These are phyloP conservation scores for Pilophorus perplexus DNA, from an alignment of 2,888 invertebrate species.

Conservation along the genomic window DNA sequence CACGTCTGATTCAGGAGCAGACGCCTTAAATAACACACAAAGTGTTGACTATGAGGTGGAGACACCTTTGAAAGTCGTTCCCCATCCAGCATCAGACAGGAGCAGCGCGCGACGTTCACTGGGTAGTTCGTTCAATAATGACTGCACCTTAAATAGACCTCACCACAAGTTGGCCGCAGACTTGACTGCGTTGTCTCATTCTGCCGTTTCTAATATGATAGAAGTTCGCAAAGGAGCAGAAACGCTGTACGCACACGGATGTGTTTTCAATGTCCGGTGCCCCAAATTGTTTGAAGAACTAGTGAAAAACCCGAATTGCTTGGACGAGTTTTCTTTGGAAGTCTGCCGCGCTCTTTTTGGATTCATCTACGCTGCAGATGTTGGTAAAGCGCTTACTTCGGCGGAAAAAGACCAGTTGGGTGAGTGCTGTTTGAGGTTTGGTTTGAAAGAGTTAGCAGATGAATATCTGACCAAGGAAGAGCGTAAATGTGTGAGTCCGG, in stretches of 20 bases:
- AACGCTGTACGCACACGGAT: conserved; percentile 1
- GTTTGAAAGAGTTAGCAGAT: not conserved
- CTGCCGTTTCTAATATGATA: not conserved
- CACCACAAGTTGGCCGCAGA: conserved; percentile 6
- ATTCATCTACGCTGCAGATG: conserved; percentile 29
- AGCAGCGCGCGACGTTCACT: no score
- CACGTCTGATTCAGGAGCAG: no score
- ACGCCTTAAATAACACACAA: no score
- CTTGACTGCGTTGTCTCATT: not conserved
- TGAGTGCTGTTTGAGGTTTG: not conserved
- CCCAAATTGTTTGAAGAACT: not conserved
- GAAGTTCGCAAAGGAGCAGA: not conserved
- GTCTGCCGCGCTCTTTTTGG: conserved; percentile 7
- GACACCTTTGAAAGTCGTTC: no score
- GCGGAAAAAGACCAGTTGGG: not conserved
- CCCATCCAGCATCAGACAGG: no score
- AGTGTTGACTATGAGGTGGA: no score
- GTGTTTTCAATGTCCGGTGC: conserved; percentile 5
- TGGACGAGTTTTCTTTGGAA: not conserved
- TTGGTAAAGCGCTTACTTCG: not conserved
- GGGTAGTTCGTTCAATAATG: no score
- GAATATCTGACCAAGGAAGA: not conserved
- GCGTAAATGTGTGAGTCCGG: not conserved
- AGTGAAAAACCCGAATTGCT: conserved; percentile 3
- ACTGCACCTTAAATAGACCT: no score